Evolutionary conservation across 2,888 invertebrate species (phyloP), one percentile per base, ranked within the genome.

Genomic region (Boloria selene): DNA sequence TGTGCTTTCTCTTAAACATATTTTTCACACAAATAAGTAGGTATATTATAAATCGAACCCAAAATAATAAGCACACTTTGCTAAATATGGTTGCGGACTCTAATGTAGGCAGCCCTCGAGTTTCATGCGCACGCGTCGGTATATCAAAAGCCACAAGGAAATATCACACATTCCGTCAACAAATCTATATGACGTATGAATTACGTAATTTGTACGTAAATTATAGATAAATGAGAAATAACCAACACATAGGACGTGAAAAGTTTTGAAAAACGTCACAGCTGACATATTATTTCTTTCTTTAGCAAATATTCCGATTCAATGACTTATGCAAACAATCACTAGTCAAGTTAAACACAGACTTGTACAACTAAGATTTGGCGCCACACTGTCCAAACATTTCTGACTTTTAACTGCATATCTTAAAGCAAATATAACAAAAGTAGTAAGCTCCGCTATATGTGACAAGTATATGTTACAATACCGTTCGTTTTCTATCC

Each of bases 271-370:
- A n/a, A n/a, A n/a, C n/a, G n/a, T n/a, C n/a, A n/a, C n/a, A n/a
- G n/a, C n/a, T n/a, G n/a, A 38, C 7, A 10, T 38, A 18, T 18
- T 55, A 18, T 14, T 17, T 44, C 17, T 44, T 14, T 55, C 55
- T 55, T 13, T 14, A 55, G 44, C 22, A 44, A 44, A 22, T 44
- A 55, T 13, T 13, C 13, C 17, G 3, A 17, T 7, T 42, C 6
- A 42, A 54, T 22, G 44, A 18, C n/a, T 55, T 55, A 44, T 22
- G 18, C n/a, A 56, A 44, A 56, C 10, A 44, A 56, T 4, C 5
- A 22, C 10, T 56, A 18, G 6, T 22, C 10, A 56, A 56, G 4
- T 56, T 56, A 56, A 56, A 56, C 55, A 45, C 13, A 53, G 31
- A 53, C 53, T 53, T 13, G 16, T 38, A 38, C 31, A 38, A 31